phyloP scores from a whole-genome alignment of 1,140 invertebrate species.

The Lordiphosa stackelbergi region DNA sequence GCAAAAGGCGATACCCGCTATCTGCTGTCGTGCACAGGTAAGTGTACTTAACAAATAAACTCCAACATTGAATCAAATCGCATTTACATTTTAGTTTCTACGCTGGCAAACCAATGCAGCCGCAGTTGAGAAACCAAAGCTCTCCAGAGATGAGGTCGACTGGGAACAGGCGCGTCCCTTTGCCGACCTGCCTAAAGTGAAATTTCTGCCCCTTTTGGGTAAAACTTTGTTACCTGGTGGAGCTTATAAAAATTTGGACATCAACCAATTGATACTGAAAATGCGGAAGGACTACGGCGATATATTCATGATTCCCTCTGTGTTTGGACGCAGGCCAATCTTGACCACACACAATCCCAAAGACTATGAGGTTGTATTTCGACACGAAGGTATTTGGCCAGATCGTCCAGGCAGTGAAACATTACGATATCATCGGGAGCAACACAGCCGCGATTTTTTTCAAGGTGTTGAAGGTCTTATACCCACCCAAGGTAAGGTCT shows the following conservation, averaged over 20 bases:
- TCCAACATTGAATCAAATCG: neutral
- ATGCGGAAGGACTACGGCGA: constrained; percentile 37
- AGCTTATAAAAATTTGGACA: constrained; percentile 32
- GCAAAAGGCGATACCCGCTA: constrained; percentile 19
- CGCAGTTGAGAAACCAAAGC: neutral
- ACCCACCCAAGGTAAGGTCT: constrained; percentile 44
- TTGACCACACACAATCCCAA: constrained; percentile 45
- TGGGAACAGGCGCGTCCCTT: constrained; percentile 46
- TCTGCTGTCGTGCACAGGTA: constrained; percentile 5
- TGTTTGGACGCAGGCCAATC: constrained; percentile 20
- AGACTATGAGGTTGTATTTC: constrained; percentile 53
- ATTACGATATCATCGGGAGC: constrained; percentile 42
- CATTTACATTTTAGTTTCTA: constrained; percentile 14
- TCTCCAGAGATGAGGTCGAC: constrained; percentile 13
- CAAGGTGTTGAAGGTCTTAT: constrained; percentile 45
- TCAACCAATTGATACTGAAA: constrained; percentile 23
- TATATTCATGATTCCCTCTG: constrained; percentile 21
- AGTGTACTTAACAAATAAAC: constrained; percentile 1
- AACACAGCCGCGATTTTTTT: constrained; percentile 41
- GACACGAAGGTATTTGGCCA: constrained; percentile 61
- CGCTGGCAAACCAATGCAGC: constrained; percentile 37
- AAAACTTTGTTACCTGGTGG: constrained; percentile 39
- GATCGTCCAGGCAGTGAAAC: constrained; percentile 23
- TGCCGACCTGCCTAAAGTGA: constrained; percentile 39
- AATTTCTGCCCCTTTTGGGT: constrained; percentile 6